These are phyloP conservation scores for Pedicia rivosa DNA, from an alignment of 2,888 invertebrate genomes.

Conservation along the genomic window DNA sequence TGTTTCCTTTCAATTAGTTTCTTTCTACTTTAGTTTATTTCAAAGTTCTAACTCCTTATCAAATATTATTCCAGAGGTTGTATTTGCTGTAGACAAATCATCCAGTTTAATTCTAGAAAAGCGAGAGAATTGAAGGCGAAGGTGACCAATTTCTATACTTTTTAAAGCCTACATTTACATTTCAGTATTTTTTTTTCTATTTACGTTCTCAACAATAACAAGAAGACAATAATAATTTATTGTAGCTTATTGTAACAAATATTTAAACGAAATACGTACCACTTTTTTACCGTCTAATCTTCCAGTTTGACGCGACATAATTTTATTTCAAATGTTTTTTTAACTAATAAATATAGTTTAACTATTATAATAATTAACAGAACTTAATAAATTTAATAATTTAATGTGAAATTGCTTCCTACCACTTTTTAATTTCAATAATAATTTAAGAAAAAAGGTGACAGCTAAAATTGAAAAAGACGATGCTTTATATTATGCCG, in stretches of 20 bases:
- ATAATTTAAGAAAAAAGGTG: no score
- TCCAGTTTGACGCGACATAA: constrained; percentile 28
- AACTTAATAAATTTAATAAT: no score
- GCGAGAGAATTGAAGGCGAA: constrained; percentile 24
- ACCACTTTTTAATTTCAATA: no score
- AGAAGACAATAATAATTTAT: background rate
- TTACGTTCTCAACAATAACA: background rate
- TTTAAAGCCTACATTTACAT: constrained; percentile 1
- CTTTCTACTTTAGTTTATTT: constrained; percentile 1
- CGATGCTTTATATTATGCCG: no score
- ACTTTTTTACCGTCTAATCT: constrained; percentile 30
- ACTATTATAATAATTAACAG: no score
- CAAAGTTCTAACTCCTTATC: background rate
- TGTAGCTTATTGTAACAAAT: background rate
- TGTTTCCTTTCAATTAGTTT: background rate
- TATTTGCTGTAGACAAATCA: constrained; percentile 12
- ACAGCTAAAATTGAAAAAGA: no score
- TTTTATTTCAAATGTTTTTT: no score
- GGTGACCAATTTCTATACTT: constrained; percentile 19
- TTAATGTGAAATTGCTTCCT: no score
- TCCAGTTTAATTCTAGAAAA: constrained; percentile 26
- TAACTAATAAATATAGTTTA: no score
- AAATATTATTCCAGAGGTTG: background rate
- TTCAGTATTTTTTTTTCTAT: background rate
- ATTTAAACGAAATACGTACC: constrained; percentile 20